These are phyloP conservation scores for Carassius auratus DNA, from an alignment of 2,113 vertebrate species.

Conservation along the genomic window DNA sequence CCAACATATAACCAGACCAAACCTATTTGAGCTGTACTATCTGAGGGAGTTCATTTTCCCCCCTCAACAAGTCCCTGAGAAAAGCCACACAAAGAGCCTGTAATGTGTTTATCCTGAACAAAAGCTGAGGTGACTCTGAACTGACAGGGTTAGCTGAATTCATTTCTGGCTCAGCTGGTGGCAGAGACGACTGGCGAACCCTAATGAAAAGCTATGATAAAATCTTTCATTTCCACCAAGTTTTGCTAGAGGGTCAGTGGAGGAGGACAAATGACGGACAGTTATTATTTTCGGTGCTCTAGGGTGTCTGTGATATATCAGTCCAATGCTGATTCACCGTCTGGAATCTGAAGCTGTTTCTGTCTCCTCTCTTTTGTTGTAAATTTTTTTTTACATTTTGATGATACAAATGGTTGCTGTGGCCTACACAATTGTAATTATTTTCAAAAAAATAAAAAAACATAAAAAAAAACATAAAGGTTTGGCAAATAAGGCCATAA, in stretches of 20 bases:
- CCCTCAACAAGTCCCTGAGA: conserved; percentile 57
- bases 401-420: not conserved
- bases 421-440: not conserved
- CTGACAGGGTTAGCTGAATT: conserved; percentile 76
- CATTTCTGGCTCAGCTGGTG: conserved; percentile 81
- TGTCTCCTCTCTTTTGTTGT: conserved; percentile 42
- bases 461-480: not conserved
- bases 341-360: conserved; percentile 58
- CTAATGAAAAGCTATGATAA: conserved; percentile 78
- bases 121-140: conserved; percentile 70
- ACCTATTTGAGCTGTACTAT: not conserved
- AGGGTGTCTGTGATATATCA: conserved; percentile 70
- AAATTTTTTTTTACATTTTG: not conserved
- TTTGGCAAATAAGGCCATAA: not conserved
- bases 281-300: conserved; percentile 69
- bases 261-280: conserved; percentile 67
- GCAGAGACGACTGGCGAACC: conserved; percentile 71
- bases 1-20: not conserved
- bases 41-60: not conserved
- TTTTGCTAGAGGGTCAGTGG: conserved; percentile 60
- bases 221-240: conserved; percentile 76
- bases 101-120: conserved; percentile 78
- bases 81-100: conserved; percentile 72
- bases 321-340: conserved; percentile 62
- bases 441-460: not conserved